These are phyloP conservation scores for Drosophila melanogaster DNA, from an alignment of 1,140 invertebrate genomes.

Conservation along the genomic window Release_6_plus_ISO1_MT NC_004354.4:5677001-5677500, in stretches of 20 bases:
- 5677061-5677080: constrained; percentile 49
- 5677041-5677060: constrained; percentile 24
- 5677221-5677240: constrained; percentile 8
- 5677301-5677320: constrained; percentile 31
- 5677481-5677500: constrained; percentile 17
- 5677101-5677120: constrained; percentile 64
- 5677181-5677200: constrained; percentile 21
- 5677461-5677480: constrained; percentile 61
- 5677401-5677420: constrained; percentile 62
- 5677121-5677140: constrained; percentile 39
- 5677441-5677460: constrained; percentile 78
- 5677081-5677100: constrained; percentile 41
- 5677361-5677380: constrained; percentile 68
- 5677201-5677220: constrained; percentile 24
- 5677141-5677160: constrained; percentile 39
- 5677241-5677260: background rate
- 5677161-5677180: background rate
- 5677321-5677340: constrained; percentile 1
- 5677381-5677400: constrained; percentile 75
- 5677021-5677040: constrained; percentile 6
- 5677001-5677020: background rate
- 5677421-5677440: constrained; percentile 78
- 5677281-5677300: constrained; percentile 46
- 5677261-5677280: background rate
- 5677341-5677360: constrained; percentile 51